A percentile compares a stretch with the other conserved stretches of the same genome.
Conservation (phyloP, 1,140 invertebrate genomes). For the Lepidurus packardi region DNA sequence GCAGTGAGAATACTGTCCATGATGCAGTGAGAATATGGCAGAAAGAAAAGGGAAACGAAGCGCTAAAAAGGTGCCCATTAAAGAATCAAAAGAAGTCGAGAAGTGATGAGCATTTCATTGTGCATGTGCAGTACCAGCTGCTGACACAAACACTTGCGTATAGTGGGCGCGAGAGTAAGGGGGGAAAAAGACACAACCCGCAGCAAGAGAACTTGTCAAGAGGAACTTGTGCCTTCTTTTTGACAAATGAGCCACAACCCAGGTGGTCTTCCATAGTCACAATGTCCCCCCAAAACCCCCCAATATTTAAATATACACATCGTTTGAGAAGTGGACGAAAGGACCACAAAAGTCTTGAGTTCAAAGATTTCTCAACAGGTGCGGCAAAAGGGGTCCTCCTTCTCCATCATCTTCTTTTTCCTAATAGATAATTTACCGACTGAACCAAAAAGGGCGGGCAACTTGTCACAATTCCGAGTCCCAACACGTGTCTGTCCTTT, state of each 20-base stretch:
- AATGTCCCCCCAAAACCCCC: neutral
- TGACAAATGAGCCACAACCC: neutral
- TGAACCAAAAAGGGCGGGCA: too few species aligned
- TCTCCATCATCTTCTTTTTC: too few species aligned
- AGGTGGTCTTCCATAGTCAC: slow-evolving; percentile 10
- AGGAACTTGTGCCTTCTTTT: neutral
- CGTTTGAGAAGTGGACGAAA: too few species aligned
- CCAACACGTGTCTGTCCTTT: too few species aligned
- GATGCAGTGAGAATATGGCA: neutral
- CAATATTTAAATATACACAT: too few species aligned
- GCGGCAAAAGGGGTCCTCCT: too few species aligned
- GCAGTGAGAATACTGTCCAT: neutral
- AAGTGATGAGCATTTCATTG: slow-evolving; percentile 7
- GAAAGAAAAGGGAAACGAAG: neutral
- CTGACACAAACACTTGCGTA: slow-evolving; percentile 18
- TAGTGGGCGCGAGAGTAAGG: neutral
- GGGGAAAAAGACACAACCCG: neutral
- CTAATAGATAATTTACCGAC: too few species aligned
- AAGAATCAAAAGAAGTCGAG: neutral
- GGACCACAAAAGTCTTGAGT: too few species aligned
- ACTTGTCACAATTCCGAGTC: too few species aligned
- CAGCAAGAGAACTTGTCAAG: slow-evolving; percentile 6
- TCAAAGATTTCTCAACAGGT: too few species aligned
- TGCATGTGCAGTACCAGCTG: neutral
- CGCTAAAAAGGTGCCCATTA: slow-evolving; percentile 18